Base-by-base conservation (phyloP, 2,113 vertebrate genomes). In the Sebastes schlegelii region DNA sequence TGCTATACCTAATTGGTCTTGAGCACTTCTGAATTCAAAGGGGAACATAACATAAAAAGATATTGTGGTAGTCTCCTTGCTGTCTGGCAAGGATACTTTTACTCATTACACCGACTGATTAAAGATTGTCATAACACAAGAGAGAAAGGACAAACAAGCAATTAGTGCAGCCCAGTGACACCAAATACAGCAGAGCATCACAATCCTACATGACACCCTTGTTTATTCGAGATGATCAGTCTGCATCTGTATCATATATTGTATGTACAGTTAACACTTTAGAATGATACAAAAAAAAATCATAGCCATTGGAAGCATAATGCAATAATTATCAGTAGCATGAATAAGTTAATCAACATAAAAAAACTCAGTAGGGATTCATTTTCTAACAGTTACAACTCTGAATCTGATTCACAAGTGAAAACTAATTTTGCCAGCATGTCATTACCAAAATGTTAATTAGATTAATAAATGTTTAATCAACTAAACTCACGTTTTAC, bases 161-260 rank as follows among this genome's bases (percentile, higher is more conserved):
- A 84, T 92, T 91, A 90, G 64, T 45, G 48, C 23, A 60, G 62
- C 81, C 46, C 40, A 83, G 51, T 79, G 84, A 89, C 77, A 69
- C 48, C 21, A 74, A 68, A 74, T 71, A 65, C 58, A 69, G 87
- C 71, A 12, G 46, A 70, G 7, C 1, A 1, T 46, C n/a, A 70
- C 54, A 70, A 45, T 21, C 54, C 12, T 12, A 5, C 3, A n/a
- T 0, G 12, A 43, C 34, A 34, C 34, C 34, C 34, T 34, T 16
- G 6, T 54, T 54, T 16, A 19, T 8, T 54, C 0, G 7, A 54
- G 52, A 61, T 34, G 26, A 10, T 57, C n/a, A 13, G 12, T 11
- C n/a, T 65, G 6, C 6, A 34, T 52, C 57, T 17, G 3, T 42
- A 3, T 55, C 40, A 10, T 14, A 46, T 45, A 43, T 16, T 19